phyloP scores from a whole-genome alignment of 2,888 invertebrate genomes.

The Bombyx huttoni region DNA sequence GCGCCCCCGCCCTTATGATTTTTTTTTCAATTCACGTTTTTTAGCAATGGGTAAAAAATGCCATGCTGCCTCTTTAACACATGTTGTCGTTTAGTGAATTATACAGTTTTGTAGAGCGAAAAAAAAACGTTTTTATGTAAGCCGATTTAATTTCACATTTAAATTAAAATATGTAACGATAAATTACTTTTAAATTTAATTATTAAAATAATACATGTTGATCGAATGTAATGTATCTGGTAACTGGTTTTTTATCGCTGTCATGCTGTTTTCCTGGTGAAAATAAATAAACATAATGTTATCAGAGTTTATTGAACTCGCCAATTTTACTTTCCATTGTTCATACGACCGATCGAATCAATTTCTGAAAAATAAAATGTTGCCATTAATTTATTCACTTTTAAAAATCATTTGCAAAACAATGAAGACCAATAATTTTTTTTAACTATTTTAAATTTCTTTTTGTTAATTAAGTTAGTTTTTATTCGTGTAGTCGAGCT shows the following conservation, averaged over 20 bases:
- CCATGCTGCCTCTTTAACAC: conserved; percentile 32
- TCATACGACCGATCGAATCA: too few species aligned
- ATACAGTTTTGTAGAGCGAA: conserved; percentile 3
- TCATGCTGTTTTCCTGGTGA: not conserved
- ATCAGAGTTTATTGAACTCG: not conserved
- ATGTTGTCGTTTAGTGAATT: conserved; percentile 13
- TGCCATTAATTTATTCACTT: too few species aligned
- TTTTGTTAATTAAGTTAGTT: too few species aligned
- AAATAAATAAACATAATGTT: not conserved
- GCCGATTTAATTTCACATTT: too few species aligned
- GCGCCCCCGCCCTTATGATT: conserved; percentile 51
- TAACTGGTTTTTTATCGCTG: not conserved
- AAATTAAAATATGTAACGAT: not conserved
- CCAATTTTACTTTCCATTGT: not conserved
- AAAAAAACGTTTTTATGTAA: not conserved
- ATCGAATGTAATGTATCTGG: not conserved
- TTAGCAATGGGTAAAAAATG: conserved; percentile 33
- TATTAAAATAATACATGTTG: not conserved
- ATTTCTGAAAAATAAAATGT: too few species aligned
- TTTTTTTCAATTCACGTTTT: conserved; percentile 18
- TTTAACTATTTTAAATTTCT: too few species aligned
- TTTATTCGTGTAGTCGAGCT: too few species aligned
- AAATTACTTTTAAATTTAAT: not conserved
- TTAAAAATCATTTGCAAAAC: too few species aligned
- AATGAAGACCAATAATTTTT: too few species aligned